These are phyloP conservation scores for Lagenorhynchus albirostris DNA, from an alignment of 2,113 vertebrate genomes.

Conservation along the genomic window DNA sequence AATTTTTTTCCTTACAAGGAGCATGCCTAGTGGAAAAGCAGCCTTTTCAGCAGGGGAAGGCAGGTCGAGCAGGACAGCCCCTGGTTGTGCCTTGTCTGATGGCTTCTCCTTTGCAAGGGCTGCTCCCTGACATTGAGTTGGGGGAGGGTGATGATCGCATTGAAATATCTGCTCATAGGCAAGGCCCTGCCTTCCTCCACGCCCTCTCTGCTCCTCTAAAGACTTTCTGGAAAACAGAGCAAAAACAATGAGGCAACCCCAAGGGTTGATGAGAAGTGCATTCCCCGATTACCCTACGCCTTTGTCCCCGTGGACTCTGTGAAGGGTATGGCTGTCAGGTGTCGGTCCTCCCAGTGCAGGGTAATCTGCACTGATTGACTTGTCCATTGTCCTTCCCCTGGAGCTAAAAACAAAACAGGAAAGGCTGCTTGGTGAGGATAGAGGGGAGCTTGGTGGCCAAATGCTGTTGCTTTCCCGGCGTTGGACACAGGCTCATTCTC, in stretches of 20 bases:
- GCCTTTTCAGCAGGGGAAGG: neutral
- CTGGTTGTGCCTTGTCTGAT: neutral
- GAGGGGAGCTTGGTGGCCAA: slow-evolving; percentile 38
- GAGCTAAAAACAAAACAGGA: slow-evolving; percentile 55
- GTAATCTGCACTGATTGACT: slow-evolving; percentile 48
- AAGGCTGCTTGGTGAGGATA: neutral
- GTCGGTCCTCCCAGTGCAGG: neutral
- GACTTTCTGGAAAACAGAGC: slow-evolving; percentile 61
- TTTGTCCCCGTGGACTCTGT: neutral
- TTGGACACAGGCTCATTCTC: slow-evolving; percentile 36
- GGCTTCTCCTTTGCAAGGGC: slow-evolving; percentile 47
- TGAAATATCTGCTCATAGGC: slow-evolving; percentile 60
- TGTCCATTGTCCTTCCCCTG: slow-evolving; percentile 44
- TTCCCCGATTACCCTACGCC: neutral
- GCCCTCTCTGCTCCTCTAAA: neutral
- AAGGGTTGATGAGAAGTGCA: slow-evolving; percentile 51
- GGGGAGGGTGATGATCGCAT: neutral
- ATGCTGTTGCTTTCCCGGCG: slow-evolving; percentile 4
- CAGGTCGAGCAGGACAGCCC: neutral
- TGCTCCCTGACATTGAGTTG: neutral
- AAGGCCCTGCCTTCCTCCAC: slow-evolving; percentile 1
- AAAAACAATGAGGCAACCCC: slow-evolving; percentile 22
- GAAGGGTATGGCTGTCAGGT: slow-evolving; percentile 39
- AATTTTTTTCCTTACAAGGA: neutral
- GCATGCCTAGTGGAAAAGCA: neutral